A percentile compares a stretch with the other conserved stretches of the same genome.
Evolutionary conservation across 2,888 invertebrate genomes (phyloP).

Genomic region (Dolomedes plantarius): DNA sequence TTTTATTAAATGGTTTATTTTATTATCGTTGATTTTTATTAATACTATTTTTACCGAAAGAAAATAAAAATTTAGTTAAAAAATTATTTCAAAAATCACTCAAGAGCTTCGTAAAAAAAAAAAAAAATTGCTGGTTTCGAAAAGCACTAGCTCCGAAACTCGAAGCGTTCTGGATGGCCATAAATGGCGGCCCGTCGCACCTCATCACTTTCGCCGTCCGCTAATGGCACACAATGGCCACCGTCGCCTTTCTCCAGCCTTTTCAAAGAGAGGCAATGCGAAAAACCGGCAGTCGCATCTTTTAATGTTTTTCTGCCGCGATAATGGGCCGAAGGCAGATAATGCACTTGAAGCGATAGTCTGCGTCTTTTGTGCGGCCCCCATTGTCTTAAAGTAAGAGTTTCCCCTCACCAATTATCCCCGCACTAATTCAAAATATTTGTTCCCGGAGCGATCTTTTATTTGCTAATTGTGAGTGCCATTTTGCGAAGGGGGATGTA

Average conservation of each 20-base stretch:
- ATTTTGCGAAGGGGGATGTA: neutral
- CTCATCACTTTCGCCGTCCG: neutral
- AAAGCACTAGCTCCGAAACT: too few species aligned
- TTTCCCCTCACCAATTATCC: conserved; percentile 46
- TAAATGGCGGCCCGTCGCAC: neutral
- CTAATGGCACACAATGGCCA: neutral
- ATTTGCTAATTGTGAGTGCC: conserved; percentile 56
- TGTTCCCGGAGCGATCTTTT: conserved; percentile 48
- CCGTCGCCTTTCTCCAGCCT: neutral
- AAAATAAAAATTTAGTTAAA: too few species aligned
- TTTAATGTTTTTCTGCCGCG: neutral
- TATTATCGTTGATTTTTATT: too few species aligned
- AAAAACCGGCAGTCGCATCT: neutral
- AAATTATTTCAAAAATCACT: too few species aligned
- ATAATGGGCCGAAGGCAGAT: neutral
- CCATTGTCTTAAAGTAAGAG: conserved; percentile 11
- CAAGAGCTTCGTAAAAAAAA: too few species aligned
- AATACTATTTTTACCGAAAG: too few species aligned
- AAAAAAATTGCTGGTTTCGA: too few species aligned
- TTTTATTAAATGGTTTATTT: too few species aligned
- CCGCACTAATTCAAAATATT: conserved; percentile 66
- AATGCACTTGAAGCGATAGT: conserved; percentile 11
- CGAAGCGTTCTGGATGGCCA: too few species aligned
- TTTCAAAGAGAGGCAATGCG: neutral
- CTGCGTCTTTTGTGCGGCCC: neutral